Evolutionary conservation across 1,140 invertebrate species (phyloP).

Genomic region (Drosophila suzukii): DNA sequence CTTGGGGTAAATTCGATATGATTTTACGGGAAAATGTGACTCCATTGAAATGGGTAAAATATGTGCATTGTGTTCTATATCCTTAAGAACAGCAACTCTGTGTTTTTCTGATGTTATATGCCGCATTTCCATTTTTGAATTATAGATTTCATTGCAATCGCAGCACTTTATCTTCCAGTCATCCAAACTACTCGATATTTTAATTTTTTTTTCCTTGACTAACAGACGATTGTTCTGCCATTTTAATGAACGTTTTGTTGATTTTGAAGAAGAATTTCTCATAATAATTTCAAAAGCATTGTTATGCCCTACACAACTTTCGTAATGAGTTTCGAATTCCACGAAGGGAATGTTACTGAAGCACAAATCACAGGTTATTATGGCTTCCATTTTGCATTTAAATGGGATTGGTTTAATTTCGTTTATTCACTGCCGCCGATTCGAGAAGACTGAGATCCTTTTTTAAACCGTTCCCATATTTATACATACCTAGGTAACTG

Average conservation of each 20-base stretch:
- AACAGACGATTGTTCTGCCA: no score
- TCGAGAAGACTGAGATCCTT: not conserved
- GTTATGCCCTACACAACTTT: not conserved
- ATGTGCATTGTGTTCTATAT: not conserved
- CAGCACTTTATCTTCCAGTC: not conserved
- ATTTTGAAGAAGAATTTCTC: not conserved
- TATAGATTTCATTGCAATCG: no score
- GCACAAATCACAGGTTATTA: constrained; percentile 10
- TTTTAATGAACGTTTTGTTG: not conserved
- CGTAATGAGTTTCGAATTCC: constrained; percentile 2
- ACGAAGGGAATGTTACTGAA: not conserved
- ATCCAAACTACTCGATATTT: not conserved
- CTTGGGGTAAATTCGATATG: not conserved
- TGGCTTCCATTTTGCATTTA: not conserved
- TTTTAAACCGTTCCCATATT: not conserved
- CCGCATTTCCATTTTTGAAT: not conserved
- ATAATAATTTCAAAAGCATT: constrained; percentile 1
- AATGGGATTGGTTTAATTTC: not conserved
- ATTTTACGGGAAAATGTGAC: not conserved
- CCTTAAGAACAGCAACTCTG: not conserved
- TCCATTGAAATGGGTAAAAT: not conserved
- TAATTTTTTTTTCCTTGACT: not conserved
- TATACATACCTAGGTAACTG: not conserved
- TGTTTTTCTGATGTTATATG: not conserved
- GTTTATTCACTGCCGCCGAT: not conserved